Evolutionary conservation across 2,797 vertebrate genomes (phyloP), one percentile per base, ranked within the genome.

Genomic region (Gastrophryne carolinensis): DNA sequence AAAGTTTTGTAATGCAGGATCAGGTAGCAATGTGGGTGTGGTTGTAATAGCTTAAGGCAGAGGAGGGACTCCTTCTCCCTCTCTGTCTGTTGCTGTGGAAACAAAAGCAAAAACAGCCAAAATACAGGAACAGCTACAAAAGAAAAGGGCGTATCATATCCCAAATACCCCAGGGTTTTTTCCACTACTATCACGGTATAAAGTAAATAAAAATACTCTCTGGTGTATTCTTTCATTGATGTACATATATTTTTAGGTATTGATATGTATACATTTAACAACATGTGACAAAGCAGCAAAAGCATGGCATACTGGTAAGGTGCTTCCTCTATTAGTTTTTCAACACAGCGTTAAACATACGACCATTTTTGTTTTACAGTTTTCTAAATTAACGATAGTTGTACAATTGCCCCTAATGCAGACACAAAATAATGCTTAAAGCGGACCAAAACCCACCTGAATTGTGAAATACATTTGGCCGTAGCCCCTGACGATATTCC

Each of bases 41-140:
- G 12, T 17, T 47, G 21, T 10, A 39, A 23, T 63, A n/a, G 70
- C 70, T 58, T 34, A 21, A 54, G 58, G 70, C 41, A 10, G 23
- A 63, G 70, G 70, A 53, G 70, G 47, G 5, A 23, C 23, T 17
- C 29, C 9, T 50, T 63, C 21, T 47, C 44, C 32, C 23, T 27
- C 11, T 37, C 56, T 49, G 39, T 72, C 70, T 73, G 70, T 73
- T 73, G 11, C 70, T 47, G 23, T 52, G 29, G 70, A 41, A 53
- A 63, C 58, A 63, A 11, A 12, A 21, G 32, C n/a, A 32, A 63
- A 63, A 73, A 72, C 27, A 62, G 47, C n/a, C n/a, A 27, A 71
- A 47, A 72, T 62, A 53, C 57, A 70, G 52, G 13, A 57, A 35
- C n/a, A 58, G 53, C 35, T 57, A 57, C 53, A 52, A 72, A 54